These are phyloP conservation scores for Sciaenops ocellatus DNA, from an alignment of 2,797 vertebrate species.

Conservation along the genomic window DNA sequence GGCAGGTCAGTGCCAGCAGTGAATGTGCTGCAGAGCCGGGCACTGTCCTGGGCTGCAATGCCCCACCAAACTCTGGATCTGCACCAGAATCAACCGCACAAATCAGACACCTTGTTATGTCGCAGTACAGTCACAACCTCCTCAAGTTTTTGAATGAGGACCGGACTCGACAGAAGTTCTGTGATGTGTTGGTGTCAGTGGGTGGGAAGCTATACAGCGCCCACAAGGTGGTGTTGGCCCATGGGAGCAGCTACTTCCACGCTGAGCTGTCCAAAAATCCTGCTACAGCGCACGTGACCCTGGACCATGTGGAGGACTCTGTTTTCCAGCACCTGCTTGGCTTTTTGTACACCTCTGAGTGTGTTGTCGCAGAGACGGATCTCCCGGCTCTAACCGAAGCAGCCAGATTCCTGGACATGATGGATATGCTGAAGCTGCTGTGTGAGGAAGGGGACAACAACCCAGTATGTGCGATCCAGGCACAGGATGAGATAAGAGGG, in stretches of 20 bases:
- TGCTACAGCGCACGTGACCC: conserved; percentile 85
- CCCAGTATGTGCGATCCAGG: conserved; percentile 48
- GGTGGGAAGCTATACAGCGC: conserved; percentile 90
- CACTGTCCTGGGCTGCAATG: neutral
- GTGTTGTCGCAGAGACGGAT: conserved; percentile 89
- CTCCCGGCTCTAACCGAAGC: conserved; percentile 92
- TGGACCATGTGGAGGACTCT: conserved; percentile 94
- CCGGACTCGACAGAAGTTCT: conserved; percentile 88
- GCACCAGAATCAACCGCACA: conserved; percentile 63
- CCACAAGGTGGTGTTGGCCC: conserved; percentile 96
- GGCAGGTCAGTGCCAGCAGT: conserved; percentile 29
- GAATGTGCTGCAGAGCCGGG: conserved; percentile 22
- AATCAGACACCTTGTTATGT: conserved; percentile 86
- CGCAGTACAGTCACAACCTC: conserved; percentile 90
- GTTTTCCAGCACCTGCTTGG: conserved; percentile 93
- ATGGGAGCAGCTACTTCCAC: conserved; percentile 98
- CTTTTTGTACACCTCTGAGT: conserved; percentile 95
- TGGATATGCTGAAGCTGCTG: conserved; percentile 92
- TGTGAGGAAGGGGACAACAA: conserved; percentile 71
- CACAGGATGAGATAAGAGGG: conserved; percentile 62
- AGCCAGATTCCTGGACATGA: conserved; percentile 96
- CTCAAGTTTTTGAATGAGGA: conserved; percentile 95
- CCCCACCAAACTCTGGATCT: conserved; percentile 5
- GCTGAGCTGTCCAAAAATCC: conserved; percentile 94
- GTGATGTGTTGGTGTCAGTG: conserved; percentile 92